Base-by-base conservation (phyloP, 2,888 invertebrate genomes). In the Congeria kusceri region DNA sequence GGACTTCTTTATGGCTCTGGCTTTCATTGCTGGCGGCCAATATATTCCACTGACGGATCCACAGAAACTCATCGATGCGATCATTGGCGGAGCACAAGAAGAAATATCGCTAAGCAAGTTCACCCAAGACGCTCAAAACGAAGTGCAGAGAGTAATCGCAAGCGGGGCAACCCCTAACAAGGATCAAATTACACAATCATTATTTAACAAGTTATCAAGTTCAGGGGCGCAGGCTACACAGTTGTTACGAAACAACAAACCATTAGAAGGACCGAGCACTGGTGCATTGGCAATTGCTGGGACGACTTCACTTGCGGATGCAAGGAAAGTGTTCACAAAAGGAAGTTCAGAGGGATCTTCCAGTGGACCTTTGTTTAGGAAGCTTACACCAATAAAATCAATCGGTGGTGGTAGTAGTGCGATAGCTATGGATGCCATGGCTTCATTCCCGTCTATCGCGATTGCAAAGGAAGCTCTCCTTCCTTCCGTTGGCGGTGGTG, bases 161-260 rank as follows among this genome's bases (percentile, higher is more conserved):
- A 9, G 28, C 20, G 53, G 65, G 27, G 29, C 27, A 20, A n/a
- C 53, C 5, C 28, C 49, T 5, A 27, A 65, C 28, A 47, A 53
- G 49, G 47, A 7, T 4, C 7, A 25, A 25, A 65, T 65, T 28
- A 49, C 65, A 47, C 9, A 53, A 28, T 29, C 53, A n/a, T 49
- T 49, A 28, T 65, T 46, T 29, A 29, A 27, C 1, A 27, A 27
- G 32, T 47, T 65, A 29, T n/a, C 27, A 1, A 5, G 9, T 5
- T 7, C 25, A n/a, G 32, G 53, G 18, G 53, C 65, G 11, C 47
- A 9, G 20, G n/a, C 53, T 2, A 65, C 15, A 49, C 65, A 65
- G 27, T 32, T 65, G 15, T 53, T 53, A 28, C 3, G 65, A 18
- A 65, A 65, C 53, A 53, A 65, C 27, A 49, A 53, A 65, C 65